Base-by-base conservation (phyloP, 2,113 vertebrate species). In the Paratilapia polleni region DNA sequence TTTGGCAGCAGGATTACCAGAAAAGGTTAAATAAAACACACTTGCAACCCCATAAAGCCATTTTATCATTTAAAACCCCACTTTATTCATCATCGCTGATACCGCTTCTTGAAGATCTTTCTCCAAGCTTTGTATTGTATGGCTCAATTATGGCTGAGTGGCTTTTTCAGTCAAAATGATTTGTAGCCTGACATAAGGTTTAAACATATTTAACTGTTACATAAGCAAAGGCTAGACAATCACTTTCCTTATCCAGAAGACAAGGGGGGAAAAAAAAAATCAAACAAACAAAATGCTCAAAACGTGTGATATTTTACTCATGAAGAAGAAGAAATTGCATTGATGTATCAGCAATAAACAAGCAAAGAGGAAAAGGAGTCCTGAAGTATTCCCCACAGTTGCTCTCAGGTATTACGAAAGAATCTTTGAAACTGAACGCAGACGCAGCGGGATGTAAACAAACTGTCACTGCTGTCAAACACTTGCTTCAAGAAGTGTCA, bases 401-500 rank as follows among this genome's bases (percentile, higher is more conserved):
- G 64, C 77, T 81, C 77, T 76, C 93, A 94, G 93, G 92, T 94
- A 82, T 87, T 88, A 31, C 24, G 47, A 75, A 68, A 78, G 62
- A 83, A 78, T 83, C 82, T 94, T 92, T 92, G 80, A 88, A 85
- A 89, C 24, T 3, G 66, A 91, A 52, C 66, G 56, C 62, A 82
- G 77, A 90, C 77, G 11, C 88, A 89, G 86, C 60, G 78, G 89
- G 90, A 92, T 91, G 90, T 90, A 95, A 95, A 95, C 93, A 94
- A 95, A 90, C 90, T 76, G 87, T 84, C 75, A 87, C 73, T 56
- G 82, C 91, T 90, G 89, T 95, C 93, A 93, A 93, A 87, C 91
- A 90, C 89, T 84, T 26, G 78, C 87, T 87, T 91, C 89, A 91
- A 86, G 79, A 92, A 91, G 89, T 95, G 94, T 95, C 93, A 95